These are phyloP conservation scores for Alauda arvensis DNA, from an alignment of 2,797 vertebrate species.

Conservation along the genomic window DNA sequence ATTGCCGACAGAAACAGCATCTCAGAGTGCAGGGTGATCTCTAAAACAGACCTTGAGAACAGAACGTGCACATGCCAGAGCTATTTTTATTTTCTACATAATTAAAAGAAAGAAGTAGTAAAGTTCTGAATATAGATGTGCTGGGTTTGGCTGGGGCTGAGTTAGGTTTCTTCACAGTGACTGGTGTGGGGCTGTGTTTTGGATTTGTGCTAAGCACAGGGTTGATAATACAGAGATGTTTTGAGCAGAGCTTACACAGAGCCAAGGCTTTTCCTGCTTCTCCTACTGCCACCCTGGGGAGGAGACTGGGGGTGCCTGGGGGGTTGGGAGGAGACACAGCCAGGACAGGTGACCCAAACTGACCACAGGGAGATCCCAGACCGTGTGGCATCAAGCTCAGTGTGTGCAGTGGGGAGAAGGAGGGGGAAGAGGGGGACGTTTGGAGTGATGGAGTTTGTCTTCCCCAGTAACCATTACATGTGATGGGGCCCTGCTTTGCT, in stretches of 20 bases:
- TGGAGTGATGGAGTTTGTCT: neutral
- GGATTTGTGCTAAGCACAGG: neutral
- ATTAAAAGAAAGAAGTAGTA: neutral
- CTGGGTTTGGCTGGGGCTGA: neutral
- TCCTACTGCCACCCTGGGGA: fast-evolving
- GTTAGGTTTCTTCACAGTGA: neutral
- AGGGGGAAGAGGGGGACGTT: fast-evolving
- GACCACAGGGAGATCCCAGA: neutral
- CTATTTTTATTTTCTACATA: neutral
- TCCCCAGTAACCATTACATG: too few relatives aligned
- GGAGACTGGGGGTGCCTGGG: neutral
- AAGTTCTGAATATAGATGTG: neutral
- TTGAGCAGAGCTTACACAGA: neutral
- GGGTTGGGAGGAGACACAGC: neutral
- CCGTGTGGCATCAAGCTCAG: neutral
- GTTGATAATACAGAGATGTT: neutral
- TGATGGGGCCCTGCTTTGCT: neutral
- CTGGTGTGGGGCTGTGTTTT: neutral
- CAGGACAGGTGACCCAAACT: neutral
- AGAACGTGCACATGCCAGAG: neutral
- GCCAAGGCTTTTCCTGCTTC: neutral
- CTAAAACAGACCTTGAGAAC: constrained; percentile 2
- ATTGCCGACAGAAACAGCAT: neutral
- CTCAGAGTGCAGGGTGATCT: neutral
- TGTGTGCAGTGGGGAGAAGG: fast-evolving